Evolutionary conservation across 1,140 invertebrate genomes (phyloP), one percentile per base, ranked within the genome.

Genomic region (Luehdorfia chinensis): DNA sequence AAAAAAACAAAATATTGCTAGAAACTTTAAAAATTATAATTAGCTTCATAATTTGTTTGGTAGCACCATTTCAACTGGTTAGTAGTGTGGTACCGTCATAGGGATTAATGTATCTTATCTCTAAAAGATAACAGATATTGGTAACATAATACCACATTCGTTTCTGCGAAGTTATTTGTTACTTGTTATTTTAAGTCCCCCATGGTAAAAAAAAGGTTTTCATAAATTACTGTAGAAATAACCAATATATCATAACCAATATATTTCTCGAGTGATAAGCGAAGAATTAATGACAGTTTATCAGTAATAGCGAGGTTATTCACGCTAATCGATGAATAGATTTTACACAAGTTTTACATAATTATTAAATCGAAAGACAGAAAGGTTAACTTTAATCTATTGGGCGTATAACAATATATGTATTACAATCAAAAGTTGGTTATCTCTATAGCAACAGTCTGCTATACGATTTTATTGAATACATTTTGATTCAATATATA

Each of bases 71-170:
- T n/a, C n/a, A n/a, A n/a, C n/a, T n/a, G n/a, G n/a, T 46, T 45
- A 23, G 30, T 47, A 30, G 7, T 28, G 28, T 30, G 7, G 51
- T 68, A 45, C 15, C 66, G 59, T 66, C 66, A 69, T 56, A 32
- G 32, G 55, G 66, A 69, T 69, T 62, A 66, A 45, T 51, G 44
- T 65, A 63, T 62, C 62, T 69, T 62, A 69, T 66, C 66, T 62
- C 39, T 16, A 27, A 4, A 15, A 46, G 66, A 68, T 68, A 65
- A 59, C 48, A 44, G 23, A 11, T 16, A 41, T 28, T 5, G 14
- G 34, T 51, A 44, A 47, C 18, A 33, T 45, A 55, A 37, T 37
- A 36, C 46, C 44, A 47, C 44, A 43, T 41, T 31, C 45, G 34
- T 12, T 59, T 39, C 37, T 36, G 16, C 33, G 53, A 54, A 53